These are phyloP conservation scores for Scomberomorus guttatus DNA, from an alignment of 2,797 vertebrate species.

Conservation along the genomic window DNA sequence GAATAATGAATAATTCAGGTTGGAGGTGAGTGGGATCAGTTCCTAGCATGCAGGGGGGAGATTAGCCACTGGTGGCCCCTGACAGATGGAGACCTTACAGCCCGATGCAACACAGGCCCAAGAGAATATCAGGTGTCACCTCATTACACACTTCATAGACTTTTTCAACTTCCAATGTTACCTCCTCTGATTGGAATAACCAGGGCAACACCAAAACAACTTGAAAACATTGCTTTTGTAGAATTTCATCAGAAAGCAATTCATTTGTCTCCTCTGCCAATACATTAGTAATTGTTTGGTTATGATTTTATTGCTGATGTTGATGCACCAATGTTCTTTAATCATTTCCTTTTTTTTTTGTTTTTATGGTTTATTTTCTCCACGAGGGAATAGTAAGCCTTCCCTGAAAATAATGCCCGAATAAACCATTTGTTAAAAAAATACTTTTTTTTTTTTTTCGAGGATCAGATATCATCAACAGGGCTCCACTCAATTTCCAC, in stretches of 20 bases:
- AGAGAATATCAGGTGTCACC: slow-evolving; percentile 84
- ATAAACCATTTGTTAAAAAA: not conserved
- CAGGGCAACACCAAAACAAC: slow-evolving; percentile 29
- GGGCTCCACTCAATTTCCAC: slow-evolving; percentile 20
- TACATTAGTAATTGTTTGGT: not conserved
- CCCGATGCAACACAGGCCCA: slow-evolving; percentile 78
- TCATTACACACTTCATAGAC: slow-evolving; percentile 84
- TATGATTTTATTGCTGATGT: slow-evolving; percentile 11
- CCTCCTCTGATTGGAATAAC: slow-evolving; percentile 67
- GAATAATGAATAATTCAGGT: slow-evolving; percentile 84
- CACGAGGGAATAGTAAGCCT: not conserved
- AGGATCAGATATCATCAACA: slow-evolving; percentile 11
- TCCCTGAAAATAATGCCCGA: not conserved
- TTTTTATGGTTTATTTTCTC: slow-evolving; percentile 3
- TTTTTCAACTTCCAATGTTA: slow-evolving; percentile 78
- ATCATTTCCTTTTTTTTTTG: not conserved
- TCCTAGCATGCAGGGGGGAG: slow-evolving; percentile 75
- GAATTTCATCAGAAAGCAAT: slow-evolving; percentile 16
- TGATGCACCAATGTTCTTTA: slow-evolving; percentile 7
- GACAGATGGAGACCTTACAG: slow-evolving; percentile 85
- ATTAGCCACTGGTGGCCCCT: slow-evolving; percentile 82
- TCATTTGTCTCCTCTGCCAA: not conserved
- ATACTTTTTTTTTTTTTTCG: not conserved
- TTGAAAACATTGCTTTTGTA: not conserved
- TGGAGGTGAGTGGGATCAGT: slow-evolving; percentile 79